Evolutionary conservation across 2,888 invertebrate genomes (phyloP), one percentile per base, ranked within the genome.

Genomic region (Archips xylosteana): DNA sequence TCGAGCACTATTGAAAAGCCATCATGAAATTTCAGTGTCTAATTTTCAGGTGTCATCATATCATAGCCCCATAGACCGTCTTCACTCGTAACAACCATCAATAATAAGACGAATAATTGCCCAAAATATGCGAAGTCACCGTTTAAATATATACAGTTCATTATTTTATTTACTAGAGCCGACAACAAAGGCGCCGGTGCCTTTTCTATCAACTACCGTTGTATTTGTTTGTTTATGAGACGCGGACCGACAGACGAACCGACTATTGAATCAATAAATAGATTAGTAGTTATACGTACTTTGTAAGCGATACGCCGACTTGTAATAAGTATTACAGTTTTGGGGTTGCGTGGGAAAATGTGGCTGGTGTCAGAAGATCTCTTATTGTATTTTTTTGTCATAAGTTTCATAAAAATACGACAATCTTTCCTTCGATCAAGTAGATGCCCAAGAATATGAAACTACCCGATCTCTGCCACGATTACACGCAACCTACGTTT

Each of bases 261-360:
- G 78, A 81, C 85, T 83, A 88, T 91, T 89, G 85, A 91, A 91
- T 91, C 90, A 87, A 88, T 92, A 92, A 92, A 91, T 88, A 90
- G 88, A 92, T 92, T 91, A 91, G 83, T 84, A 84, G 80, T 80
- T 75, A 78, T 81, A 80, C 81, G 80, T 84, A 86, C 89, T 91
- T 89, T 92, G 93, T 85, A 92, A 93, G 80, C 80, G 91, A 93
- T 93, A 91, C 77, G 86, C 88, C 87, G 87, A 82, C 84, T 65
- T 65, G 78, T 78, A 78, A 81, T 81, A 79, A 77, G 63, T 69
- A 76, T 76, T 78, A 73, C 65, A 67, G 65, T 79, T 85, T 85
- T 83, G 76, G 81, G 77, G 82, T 76, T 82, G 70, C 77, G 63
- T 79, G 60, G 67, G 54, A 45, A 65, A 51, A 71, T 61, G n/a